Evolutionary conservation across 2,113 vertebrate species (phyloP), one percentile per base, ranked within the genome.

Genomic region (Lonchura striata): DNA sequence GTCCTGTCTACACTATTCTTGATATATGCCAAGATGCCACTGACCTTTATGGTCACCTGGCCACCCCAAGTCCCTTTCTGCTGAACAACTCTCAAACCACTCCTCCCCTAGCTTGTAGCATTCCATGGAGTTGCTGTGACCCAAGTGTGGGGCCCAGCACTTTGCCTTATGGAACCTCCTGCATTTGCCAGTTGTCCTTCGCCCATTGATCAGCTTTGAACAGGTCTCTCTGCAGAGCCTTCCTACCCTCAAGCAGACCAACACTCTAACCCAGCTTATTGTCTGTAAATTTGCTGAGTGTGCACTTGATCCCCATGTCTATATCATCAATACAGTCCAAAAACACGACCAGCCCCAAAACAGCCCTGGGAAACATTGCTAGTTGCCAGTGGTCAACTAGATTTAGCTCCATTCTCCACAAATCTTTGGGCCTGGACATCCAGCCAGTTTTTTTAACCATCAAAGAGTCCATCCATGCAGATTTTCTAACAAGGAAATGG

Each of bases 341-440:
- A 54, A 41, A 23, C 11, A 12, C 39, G 6, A 64, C 6, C 66
- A 64, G 9, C 14, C 15, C 12, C 17, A 64, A 56, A 56, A 42
- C 21, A 35, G 35, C 31, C 11, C 4, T 64, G 49, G 16, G 7
- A 5, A 64, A 3, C 35, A 25, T 9, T 0, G 0, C 42, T 49
- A 22, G 25, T 5, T 2, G 4, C 16, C 9, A 7, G 9, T 39
- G 4, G 25, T 9, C 65, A 49, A 27, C 9, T 64, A 21, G 21
- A 49, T 71, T 71, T 56, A 71, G 6, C 20, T 80, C 35, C 31
- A 22, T 71, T 50, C 42, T 80, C 35, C 25, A 49, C 14, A 56
- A 7, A 3, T 56, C 11, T 42, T 14, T 71, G 14, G 13, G 17
- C 4, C 21, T 0, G 0, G 11, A 31, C 49, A 31, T 56, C 13